phyloP scores from a whole-genome alignment of 2,113 vertebrate species.

The Balaeniceps rex region DNA sequence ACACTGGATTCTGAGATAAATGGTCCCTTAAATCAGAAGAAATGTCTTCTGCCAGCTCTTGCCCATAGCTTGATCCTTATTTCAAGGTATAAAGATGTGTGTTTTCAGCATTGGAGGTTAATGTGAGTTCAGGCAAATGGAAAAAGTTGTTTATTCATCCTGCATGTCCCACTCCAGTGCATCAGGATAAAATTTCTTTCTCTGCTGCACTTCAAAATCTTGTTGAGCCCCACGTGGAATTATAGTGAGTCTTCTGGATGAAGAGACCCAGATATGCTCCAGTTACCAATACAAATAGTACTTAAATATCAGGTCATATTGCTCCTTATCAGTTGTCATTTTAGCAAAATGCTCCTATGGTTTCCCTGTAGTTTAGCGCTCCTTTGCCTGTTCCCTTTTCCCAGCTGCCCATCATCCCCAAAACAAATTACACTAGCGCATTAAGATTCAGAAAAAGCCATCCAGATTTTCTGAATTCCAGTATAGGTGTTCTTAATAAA shows the following conservation, averaged over 20 bases:
- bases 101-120: not conserved
- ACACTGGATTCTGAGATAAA: not conserved
- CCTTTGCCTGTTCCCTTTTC: not conserved
- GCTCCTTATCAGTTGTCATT: not conserved
- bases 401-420: not conserved
- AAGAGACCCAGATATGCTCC: accelerated
- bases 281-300: not conserved
- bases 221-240: not conserved
- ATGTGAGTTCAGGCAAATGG: not conserved
- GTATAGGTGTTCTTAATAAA: not conserved
- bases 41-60: not conserved
- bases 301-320: not conserved
- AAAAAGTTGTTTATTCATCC: not conserved
- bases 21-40: not conserved
- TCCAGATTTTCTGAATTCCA: not conserved
- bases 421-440: not conserved
- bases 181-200: not conserved
- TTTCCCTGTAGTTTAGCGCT: not conserved
- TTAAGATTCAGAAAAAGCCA: not conserved
- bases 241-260: not conserved
- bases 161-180: no score
- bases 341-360: not conserved
- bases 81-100: not conserved
- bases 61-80: not conserved
- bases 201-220: not conserved